These are phyloP conservation scores for Atherinosoma microstoma DNA, from an alignment of 2,797 vertebrate genomes.

Conservation along the genomic window DNA sequence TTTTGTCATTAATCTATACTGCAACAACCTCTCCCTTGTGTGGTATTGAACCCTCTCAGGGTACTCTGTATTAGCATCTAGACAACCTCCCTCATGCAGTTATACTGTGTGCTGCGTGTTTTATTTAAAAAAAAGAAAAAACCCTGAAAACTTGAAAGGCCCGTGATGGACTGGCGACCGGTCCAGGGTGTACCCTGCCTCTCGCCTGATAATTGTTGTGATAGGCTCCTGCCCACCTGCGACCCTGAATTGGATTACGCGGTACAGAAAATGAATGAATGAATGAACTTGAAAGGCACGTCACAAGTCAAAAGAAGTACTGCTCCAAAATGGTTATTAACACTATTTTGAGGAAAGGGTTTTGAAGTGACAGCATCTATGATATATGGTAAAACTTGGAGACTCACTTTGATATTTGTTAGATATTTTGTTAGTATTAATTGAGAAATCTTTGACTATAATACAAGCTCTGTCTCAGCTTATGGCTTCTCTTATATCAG, in stretches of 20 bases:
- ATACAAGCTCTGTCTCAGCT: not conserved
- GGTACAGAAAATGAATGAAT: too few relatives aligned
- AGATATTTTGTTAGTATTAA: not conserved
- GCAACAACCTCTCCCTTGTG: conserved; percentile 2
- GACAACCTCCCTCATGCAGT: not conserved
- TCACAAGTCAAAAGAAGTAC: not conserved
- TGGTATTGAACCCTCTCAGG: not conserved
- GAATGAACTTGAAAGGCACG: not conserved
- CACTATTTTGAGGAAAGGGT: not conserved
- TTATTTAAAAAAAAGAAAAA: too few relatives aligned
- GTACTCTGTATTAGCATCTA: not conserved
- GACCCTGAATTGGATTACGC: too few relatives aligned
- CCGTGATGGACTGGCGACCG: too few relatives aligned
- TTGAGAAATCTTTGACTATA: not conserved
- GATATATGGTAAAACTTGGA: not conserved
- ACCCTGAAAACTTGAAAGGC: too few relatives aligned
- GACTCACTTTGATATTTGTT: not conserved
- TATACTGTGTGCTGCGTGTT: too few relatives aligned
- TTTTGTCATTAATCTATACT: conserved; percentile 6
- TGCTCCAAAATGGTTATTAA: not conserved
- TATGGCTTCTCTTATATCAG: not conserved
- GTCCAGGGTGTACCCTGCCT: too few relatives aligned
- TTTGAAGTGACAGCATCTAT: not conserved
- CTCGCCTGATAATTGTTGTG: too few relatives aligned
- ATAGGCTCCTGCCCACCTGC: too few relatives aligned